Conservation (phyloP, 2,888 invertebrate species). For the Cenopis cana region DNA sequence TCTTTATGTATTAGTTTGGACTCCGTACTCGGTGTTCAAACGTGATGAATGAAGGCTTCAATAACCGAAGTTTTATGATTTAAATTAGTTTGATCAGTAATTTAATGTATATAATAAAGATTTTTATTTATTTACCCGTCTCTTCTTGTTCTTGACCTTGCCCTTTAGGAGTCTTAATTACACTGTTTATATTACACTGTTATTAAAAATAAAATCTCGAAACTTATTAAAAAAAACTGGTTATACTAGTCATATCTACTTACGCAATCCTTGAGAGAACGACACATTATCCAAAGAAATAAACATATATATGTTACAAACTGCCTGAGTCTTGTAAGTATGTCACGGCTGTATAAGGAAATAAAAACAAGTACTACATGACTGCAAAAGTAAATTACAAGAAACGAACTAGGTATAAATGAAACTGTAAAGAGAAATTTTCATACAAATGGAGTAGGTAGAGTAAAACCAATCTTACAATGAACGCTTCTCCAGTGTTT, state of each 20-base stretch:
- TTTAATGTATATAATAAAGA: slow-evolving; percentile 84
- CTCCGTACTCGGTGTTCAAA: slow-evolving; percentile 60
- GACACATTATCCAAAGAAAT: slow-evolving; percentile 5
- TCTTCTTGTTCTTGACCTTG: slow-evolving; percentile 35
- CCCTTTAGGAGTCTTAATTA: background rate
- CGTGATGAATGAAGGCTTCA: slow-evolving; percentile 74
- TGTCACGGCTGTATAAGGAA: slow-evolving; percentile 46
- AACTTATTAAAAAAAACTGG: slow-evolving; percentile 10
- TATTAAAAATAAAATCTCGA: background rate
- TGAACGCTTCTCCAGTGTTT: too few relatives aligned
- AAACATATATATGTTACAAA: background rate
- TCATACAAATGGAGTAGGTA: slow-evolving; percentile 19
- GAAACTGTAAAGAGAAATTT: background rate
- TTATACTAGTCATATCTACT: slow-evolving; percentile 8
- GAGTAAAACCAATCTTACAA: too few relatives aligned
- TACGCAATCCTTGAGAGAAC: slow-evolving; percentile 18
- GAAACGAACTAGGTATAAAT: background rate
- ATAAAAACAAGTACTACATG: slow-evolving; percentile 33
- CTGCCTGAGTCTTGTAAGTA: slow-evolving; percentile 41
- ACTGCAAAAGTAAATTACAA: background rate
- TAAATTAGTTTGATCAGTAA: slow-evolving; percentile 76
- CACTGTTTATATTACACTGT: too few relatives aligned
- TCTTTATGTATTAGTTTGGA: slow-evolving; percentile 68
- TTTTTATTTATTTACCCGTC: slow-evolving; percentile 73
- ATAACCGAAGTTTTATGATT: slow-evolving; percentile 79